Base-by-base conservation (phyloP, 2,797 vertebrate genomes). In the Sciurus carolinensis region DNA sequence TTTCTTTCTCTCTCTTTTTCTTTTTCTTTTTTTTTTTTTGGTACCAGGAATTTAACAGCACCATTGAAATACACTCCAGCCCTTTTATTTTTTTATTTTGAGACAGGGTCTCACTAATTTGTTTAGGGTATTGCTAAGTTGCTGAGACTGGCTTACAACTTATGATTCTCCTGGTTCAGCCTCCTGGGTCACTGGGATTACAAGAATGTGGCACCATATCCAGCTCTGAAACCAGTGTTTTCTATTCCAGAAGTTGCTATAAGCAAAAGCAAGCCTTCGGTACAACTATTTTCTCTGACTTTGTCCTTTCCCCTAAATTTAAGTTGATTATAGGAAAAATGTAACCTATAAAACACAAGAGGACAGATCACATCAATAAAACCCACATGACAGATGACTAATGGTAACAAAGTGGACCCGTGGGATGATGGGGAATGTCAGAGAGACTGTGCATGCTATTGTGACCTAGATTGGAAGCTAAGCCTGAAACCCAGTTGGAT, bases 291-390 rank as follows among this genome's bases (percentile, higher is more conserved):
- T 66, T 87, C 89, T 87, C 69, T 82, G 62, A 14, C 47, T 87
- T 95, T 94, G 73, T 96, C 73, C 30, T 97, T 95, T 95, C 36
- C 83, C 22, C 76, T 88, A 95, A 91, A 96, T 95, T 96, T 96
- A 94, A 91, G 75, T 93, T 77, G 67, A 71, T 94, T 86, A 54
- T 88, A 89, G 81, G 81, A 96, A 96, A 95, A 95, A 47, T 88
- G 42, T 93, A 95, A 93, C 90, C 80, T 87, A 47, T 84, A 82
- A 94, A 87, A 66, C 86, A 79, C 72, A 89, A 90, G 69, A 93
- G 84, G 76, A 91, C 76, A 95, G 77, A 82, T 67, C 84, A 80
- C 39, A 52, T 96, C 90, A 91, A 83, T 84, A 92, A n/a, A 95
- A 6, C 36, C 69, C 39, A 73, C 87, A 81, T 85, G 95, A 90